Percentiles rank a stretch among this genome's conserved stretches.
Evolutionary conservation across 2,113 vertebrate genomes (phyloP).

Genomic region (Dendropsophus ebraccatus): DNA sequence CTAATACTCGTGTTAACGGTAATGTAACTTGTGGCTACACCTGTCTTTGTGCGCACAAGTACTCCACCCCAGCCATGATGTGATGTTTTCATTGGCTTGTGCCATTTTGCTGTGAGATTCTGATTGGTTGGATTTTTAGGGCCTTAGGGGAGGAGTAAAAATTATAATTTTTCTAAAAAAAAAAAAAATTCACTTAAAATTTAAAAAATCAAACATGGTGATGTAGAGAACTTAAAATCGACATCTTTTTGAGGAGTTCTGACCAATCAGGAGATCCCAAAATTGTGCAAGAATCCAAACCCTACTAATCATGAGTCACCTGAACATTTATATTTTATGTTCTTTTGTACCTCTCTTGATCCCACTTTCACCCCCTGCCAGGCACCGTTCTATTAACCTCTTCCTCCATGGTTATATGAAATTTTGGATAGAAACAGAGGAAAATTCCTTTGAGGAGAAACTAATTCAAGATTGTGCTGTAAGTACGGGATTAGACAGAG

Average conservation of each 20-base stretch:
- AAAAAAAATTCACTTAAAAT: too few species aligned
- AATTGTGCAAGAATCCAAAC: constrained; percentile 80
- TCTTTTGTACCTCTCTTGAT: constrained; percentile 81
- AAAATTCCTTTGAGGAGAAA: constrained; percentile 99
- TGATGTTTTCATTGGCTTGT: constrained; percentile 75
- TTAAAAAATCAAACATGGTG: not conserved
- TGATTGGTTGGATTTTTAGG: constrained; percentile 81
- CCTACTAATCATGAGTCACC: constrained; percentile 87
- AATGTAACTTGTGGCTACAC: constrained; percentile 82
- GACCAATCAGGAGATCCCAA: constrained; percentile 85
- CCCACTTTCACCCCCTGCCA: constrained; percentile 85
- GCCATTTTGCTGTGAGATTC: constrained; percentile 81
- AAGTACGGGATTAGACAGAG: constrained; percentile 82
- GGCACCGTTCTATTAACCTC: constrained; percentile 99
- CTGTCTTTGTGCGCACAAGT: constrained; percentile 73
- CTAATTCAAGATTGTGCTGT: constrained; percentile 99
- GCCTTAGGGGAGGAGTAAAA: not conserved
- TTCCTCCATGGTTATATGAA: constrained; percentile 99
- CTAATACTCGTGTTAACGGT: constrained; percentile 97
- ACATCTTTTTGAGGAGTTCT: constrained; percentile 60
- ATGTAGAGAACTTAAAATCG: not conserved
- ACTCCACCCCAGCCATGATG: constrained; percentile 75
- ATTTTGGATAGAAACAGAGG: constrained; percentile 99
- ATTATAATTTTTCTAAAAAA: not conserved
- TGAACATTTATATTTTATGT: constrained; percentile 70